phyloP scores from a whole-genome alignment of 1,140 invertebrate genomes.

The Batillaria attramentaria region DNA sequence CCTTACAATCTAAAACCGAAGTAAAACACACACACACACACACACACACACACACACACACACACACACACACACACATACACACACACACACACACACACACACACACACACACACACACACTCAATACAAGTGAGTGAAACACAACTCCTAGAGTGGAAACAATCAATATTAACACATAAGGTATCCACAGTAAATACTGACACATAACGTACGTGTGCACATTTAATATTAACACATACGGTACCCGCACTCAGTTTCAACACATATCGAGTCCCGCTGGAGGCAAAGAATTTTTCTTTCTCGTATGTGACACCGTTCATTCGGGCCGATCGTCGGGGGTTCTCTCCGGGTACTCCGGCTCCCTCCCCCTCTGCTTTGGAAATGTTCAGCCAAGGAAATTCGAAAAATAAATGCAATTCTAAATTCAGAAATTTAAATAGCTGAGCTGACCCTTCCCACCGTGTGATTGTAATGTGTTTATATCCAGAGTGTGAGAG shows the following conservation, averaged over 20 bases:
- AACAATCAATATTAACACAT: background rate
- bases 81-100: background rate
- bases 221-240: background rate
- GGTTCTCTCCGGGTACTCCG: too few species aligned
- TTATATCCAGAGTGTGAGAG: too few species aligned
- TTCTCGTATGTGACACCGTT: too few species aligned
- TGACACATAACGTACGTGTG: background rate
- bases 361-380: too few species aligned
- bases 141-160: background rate
- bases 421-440: too few species aligned
- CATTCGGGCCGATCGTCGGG: too few species aligned
- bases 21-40: too few species aligned
- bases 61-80: background rate
- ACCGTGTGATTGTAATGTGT: too few species aligned
- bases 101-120: constrained; percentile 2
- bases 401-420: too few species aligned
- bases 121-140: background rate
- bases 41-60: background rate
- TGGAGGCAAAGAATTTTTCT: background rate
- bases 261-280: background rate
- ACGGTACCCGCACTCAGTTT: background rate
- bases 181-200: background rate
- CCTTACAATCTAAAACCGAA: too few species aligned
- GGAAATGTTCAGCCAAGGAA: too few species aligned
- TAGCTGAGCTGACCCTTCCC: too few species aligned